A percentile compares a stretch with the other conserved stretches of the same genome.
These are phyloP conservation scores for Drymonia ruficornis DNA, from an alignment of 2,888 invertebrate species.

Conservation along the genomic window DNA sequence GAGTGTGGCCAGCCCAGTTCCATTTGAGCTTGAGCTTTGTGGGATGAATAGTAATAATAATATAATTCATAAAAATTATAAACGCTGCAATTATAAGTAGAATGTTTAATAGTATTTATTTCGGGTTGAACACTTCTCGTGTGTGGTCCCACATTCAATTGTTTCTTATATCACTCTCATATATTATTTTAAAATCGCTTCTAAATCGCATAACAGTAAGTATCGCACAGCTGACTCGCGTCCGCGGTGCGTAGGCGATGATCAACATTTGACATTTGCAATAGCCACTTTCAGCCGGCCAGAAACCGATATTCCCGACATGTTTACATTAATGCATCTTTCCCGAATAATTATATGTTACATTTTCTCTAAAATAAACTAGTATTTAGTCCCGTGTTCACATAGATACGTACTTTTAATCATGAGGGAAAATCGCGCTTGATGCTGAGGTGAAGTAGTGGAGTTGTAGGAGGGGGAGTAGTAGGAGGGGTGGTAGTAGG, in stretches of 20 bases:
- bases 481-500: too few species aligned
- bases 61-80: too few species aligned
- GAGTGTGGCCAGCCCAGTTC: too few species aligned
- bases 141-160: background rate
- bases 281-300: background rate
- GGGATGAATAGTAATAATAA: too few species aligned
- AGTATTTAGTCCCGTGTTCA: background rate
- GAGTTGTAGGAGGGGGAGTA: too few species aligned
- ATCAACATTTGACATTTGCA: slow-evolving; percentile 1
- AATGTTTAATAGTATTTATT: too few species aligned
- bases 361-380: background rate
- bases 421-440: too few species aligned
- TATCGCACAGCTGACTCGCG: background rate
- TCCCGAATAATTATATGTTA: background rate
- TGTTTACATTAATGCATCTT: background rate
- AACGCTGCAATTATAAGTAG: too few species aligned
- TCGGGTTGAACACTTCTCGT: too few species aligned
- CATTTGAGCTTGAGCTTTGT: too few species aligned
- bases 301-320: background rate
- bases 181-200: background rate
- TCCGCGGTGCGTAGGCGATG: background rate
- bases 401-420: too few species aligned
- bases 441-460: too few species aligned
- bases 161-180: background rate
- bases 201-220: background rate